Evolutionary conservation across 2,888 invertebrate species (phyloP).

Genomic region (Chrysomela aeneicollis): DNA sequence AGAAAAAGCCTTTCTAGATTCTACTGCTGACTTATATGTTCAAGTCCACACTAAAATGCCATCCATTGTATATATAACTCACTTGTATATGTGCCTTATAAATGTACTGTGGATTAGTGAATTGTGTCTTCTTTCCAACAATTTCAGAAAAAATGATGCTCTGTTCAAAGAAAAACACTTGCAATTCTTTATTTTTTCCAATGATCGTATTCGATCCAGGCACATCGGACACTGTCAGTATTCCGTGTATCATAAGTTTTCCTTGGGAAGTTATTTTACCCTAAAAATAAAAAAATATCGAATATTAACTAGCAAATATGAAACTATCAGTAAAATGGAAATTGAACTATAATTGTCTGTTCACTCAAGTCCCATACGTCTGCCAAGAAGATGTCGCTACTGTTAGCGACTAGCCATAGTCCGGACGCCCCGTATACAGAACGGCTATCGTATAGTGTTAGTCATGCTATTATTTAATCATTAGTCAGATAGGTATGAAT

Average conservation of each 20-base stretch:
- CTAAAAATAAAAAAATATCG: slow-evolving; percentile 65
- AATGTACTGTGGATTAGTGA: slow-evolving; percentile 91
- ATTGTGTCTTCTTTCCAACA: slow-evolving; percentile 90
- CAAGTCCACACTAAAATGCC: too few species aligned
- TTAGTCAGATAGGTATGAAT: too few species aligned
- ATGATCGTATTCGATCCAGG: slow-evolving; percentile 58
- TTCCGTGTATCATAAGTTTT: slow-evolving; percentile 88
- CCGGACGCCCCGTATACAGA: too few species aligned
- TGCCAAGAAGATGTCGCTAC: too few species aligned
- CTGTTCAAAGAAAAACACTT: slow-evolving; percentile 98
- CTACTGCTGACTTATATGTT: too few species aligned
- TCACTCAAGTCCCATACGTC: too few species aligned
- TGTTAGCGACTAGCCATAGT: too few species aligned
- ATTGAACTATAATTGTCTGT: too few species aligned
- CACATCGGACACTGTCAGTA: slow-evolving; percentile 74
- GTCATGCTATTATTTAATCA: too few species aligned
- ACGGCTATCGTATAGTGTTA: too few species aligned
- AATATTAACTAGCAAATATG: background rate
- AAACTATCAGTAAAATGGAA: too few species aligned
- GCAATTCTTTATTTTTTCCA: slow-evolving; percentile 79
- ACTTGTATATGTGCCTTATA: slow-evolving; percentile 97
- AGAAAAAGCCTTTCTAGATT: too few species aligned
- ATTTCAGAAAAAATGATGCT: slow-evolving; percentile 96
- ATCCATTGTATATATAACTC: slow-evolving; percentile 51
- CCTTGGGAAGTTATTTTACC: slow-evolving; percentile 98